A percentile compares a stretch with the other conserved stretches of the same genome.
These are phyloP conservation scores for Latheticus oryzae DNA, from an alignment of 2,888 invertebrate genomes.

Conservation along the genomic window DNA sequence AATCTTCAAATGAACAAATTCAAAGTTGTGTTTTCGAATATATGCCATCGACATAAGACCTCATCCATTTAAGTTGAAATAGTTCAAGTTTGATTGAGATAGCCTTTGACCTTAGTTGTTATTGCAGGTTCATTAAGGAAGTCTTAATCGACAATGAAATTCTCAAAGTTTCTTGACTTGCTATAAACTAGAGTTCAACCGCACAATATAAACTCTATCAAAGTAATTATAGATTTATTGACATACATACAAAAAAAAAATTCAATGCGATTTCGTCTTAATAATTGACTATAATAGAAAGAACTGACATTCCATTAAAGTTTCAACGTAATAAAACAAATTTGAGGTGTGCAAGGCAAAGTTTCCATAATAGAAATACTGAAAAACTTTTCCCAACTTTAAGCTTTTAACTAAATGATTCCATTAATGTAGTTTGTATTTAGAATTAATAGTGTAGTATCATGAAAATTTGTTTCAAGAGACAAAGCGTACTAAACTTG, in stretches of 20 bases:
- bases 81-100: slow-evolving; percentile 32
- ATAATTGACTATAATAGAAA: slow-evolving; percentile 21
- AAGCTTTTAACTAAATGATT: slow-evolving; percentile 23
- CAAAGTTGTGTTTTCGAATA: no score
- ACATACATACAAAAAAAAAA: neutral
- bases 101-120: slow-evolving; percentile 24
- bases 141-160: slow-evolving; percentile 30
- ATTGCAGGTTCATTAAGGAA: slow-evolving; percentile 30
- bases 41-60: no score
- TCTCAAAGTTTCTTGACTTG: slow-evolving; percentile 26
- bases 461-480: slow-evolving; percentile 12
- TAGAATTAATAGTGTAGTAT: slow-evolving; percentile 4
- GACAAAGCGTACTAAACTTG: slow-evolving; percentile 52
- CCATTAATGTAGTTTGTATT: slow-evolving; percentile 16
- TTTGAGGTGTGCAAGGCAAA: slow-evolving; percentile 29
- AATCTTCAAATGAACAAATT: no score
- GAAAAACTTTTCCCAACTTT: slow-evolving; percentile 19
- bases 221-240: slow-evolving; percentile 8
- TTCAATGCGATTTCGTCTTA: slow-evolving; percentile 5
- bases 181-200: slow-evolving; percentile 12
- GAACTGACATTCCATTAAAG: slow-evolving; percentile 29
- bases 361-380: slow-evolving; percentile 23
- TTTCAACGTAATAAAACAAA: slow-evolving; percentile 38
- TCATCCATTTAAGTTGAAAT: slow-evolving; percentile 30
- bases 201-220: slow-evolving; percentile 4